phyloP scores from a whole-genome alignment of 2,797 vertebrate species.

The Todus mexicanus region DNA sequence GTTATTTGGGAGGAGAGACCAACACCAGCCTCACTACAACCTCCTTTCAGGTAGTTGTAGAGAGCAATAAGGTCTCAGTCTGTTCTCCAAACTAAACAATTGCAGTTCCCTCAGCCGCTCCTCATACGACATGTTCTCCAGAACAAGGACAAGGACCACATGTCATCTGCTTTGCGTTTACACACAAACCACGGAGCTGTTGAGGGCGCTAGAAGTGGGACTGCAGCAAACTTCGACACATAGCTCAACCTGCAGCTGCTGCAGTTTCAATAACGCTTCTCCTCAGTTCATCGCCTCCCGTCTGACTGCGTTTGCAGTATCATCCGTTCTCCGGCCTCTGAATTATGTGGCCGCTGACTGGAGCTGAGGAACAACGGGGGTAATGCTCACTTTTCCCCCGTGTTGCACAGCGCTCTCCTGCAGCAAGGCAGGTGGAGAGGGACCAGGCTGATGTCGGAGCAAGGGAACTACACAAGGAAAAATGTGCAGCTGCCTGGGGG shows the following conservation, averaged over 20 bases:
- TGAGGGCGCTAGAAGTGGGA: background rate
- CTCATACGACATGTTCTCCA: too few relatives aligned
- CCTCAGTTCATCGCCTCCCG: background rate
- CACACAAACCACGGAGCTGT: background rate
- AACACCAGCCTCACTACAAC: too few relatives aligned
- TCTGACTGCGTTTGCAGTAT: background rate
- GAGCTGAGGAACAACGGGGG: background rate
- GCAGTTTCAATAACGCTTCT: background rate
- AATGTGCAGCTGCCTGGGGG: background rate
- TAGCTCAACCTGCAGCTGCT: background rate
- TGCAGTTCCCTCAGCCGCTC: too few relatives aligned
- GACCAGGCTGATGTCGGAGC: rapidly evolving
- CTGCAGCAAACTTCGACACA: background rate
- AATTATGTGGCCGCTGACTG: background rate
- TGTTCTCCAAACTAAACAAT: too few relatives aligned
- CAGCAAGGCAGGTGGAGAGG: background rate
- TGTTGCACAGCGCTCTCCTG: background rate
- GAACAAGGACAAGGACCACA: background rate
- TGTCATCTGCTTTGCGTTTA: background rate
- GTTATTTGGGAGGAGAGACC: too few relatives aligned
- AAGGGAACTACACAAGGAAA: background rate
- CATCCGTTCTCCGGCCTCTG: background rate
- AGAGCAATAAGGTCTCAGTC: too few relatives aligned
- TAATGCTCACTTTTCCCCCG: background rate
- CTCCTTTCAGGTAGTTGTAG: too few relatives aligned